Evolutionary conservation across 2,113 vertebrate species (phyloP), one percentile per base, ranked within the genome.

Genomic region (Cynoglossus semilaevis): DNA sequence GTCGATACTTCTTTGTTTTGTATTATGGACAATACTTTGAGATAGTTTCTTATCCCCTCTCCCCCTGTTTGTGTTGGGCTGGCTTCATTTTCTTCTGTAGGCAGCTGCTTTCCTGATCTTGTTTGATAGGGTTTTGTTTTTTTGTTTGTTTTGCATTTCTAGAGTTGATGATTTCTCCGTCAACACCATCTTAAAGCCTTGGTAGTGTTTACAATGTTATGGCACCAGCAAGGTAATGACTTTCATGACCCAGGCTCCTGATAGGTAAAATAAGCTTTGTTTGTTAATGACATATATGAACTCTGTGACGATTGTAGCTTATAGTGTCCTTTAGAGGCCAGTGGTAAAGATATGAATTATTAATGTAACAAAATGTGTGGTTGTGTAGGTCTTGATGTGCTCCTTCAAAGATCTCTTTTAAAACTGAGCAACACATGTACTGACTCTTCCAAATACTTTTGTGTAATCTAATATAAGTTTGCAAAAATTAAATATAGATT

Each of bases 381-480:
- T 85, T 89, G 80, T 88, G 67, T 80, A 78, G 85, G 72, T 88
- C 85, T 90, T 85, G 83, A 79, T 88, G 76, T 79, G 84, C 69
- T 85, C 81, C 76, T 84, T 86, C 79, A 79, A 82, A 87, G 91
- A 92, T 93, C 91, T 93, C 93, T 92, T 93, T 94, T 92, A 92
- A 84, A 88, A 84, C 82, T 85, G 79, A 90, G 93, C 92, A 91
- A 87, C 79, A 87, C 79, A 57, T 93, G 92, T 93, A 93, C 92
- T 87, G 95, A 95, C 92, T 93, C 93, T 81, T 92, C 87, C 87
- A 92, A 94, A 89, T 85, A 93, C 93, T 87, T 72, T 95, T 94
- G 92, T 96, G 92, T 95, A 94, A 95, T 95, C 94, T 98, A 95
- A 96, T 96, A 95, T 95, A 94, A 96, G 94, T 94, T 95, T 94